Conservation (phyloP, 2,113 vertebrate genomes). For the Myocastor coypus region DNA sequence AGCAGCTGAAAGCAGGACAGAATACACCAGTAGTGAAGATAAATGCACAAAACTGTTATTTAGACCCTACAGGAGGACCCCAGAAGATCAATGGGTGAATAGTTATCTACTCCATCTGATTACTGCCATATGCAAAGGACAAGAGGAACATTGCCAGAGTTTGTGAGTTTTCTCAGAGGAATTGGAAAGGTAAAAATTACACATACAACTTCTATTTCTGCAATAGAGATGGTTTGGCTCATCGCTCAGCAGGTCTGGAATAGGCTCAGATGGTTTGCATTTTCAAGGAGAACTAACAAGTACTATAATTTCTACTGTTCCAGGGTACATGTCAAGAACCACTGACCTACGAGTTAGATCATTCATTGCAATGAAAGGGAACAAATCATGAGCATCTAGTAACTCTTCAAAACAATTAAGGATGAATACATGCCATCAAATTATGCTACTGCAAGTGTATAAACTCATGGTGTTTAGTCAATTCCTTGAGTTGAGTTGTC, state of each 20-base stretch:
- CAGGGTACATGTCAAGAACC: not conserved
- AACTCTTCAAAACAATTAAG: not conserved
- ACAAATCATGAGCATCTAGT: not conserved
- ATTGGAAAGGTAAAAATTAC: not conserved
- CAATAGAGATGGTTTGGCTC: not conserved
- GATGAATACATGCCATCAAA: not conserved
- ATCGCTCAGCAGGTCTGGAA: not conserved
- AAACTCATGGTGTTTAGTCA: not conserved
- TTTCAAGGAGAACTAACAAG: not conserved
- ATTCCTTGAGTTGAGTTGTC: not conserved
- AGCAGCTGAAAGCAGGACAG: not conserved
- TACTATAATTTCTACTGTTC: no score
- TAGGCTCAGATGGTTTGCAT: not conserved
- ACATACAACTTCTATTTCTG: not conserved
- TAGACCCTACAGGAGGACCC: not conserved
- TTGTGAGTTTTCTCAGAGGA: not conserved
- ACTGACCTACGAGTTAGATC: not conserved
- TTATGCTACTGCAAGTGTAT: not conserved
- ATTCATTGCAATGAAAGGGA: not conserved
- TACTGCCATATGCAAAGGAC: not conserved
- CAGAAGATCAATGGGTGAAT: accelerated
- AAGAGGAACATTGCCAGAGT: not conserved
- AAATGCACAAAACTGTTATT: not conserved
- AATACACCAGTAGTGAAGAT: not conserved
- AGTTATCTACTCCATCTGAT: not conserved